Conservation (phyloP, 2,888 invertebrate species). For the Hirtodrosophila duncani region DNA sequence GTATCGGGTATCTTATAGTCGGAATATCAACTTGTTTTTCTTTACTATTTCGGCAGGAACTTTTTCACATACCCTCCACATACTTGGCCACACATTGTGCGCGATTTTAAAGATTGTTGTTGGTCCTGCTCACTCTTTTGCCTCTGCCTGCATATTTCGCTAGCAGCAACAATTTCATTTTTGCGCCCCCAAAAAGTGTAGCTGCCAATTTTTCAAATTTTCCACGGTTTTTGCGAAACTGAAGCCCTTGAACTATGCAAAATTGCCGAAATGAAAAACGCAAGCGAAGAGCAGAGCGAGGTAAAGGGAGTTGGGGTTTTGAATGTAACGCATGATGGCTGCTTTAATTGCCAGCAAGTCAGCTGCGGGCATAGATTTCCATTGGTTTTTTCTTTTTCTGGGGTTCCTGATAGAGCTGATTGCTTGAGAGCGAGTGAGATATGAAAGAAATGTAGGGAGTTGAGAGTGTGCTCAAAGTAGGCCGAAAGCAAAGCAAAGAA, state of each 20-base stretch:
- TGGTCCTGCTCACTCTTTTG: no score
- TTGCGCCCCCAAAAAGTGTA: conserved; percentile 11
- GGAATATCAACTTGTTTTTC: no score
- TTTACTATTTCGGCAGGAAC: no score
- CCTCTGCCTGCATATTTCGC: conserved; percentile 34
- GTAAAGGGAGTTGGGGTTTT: background rate
- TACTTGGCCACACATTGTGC: no score
- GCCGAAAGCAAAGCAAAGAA: conserved; percentile 5
- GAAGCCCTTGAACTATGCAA: conserved; percentile 65
- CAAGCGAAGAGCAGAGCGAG: conserved; percentile 13
- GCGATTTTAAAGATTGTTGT: no score
- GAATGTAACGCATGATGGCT: conserved; percentile 30
- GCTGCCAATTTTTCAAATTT: no score
- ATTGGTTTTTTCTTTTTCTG: no score
- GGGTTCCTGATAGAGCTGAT: conserved; percentile 34
- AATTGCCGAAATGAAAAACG: conserved; percentile 58
- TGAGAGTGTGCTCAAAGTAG: background rate
- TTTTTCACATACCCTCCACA: no score
- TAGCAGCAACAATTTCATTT: conserved; percentile 56
- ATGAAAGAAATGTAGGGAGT: background rate
- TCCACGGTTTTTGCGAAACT: no score
- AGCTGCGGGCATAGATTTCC: conserved; percentile 35
- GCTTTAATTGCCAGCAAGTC: conserved; percentile 47
- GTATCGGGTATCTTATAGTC: no score
- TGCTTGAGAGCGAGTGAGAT: conserved; percentile 21